phyloP scores from a whole-genome alignment of 2,888 invertebrate genomes.

The Metalampra italica region DNA sequence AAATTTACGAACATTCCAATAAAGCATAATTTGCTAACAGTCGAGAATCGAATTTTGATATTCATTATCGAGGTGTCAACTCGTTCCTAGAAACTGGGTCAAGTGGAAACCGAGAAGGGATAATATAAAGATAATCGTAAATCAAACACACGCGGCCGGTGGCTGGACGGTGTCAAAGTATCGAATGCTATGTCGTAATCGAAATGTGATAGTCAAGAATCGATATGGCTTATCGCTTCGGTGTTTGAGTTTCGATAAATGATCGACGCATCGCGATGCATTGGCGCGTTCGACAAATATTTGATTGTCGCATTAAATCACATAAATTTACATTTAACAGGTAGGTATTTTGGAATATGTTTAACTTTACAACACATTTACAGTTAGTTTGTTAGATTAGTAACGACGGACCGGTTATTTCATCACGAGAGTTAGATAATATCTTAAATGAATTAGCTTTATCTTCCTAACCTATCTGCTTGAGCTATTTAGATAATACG shows the following conservation, averaged over 20 bases:
- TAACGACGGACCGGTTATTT: neutral
- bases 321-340: conserved; percentile 14
- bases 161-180: conserved; percentile 61
- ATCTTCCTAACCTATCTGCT: no score
- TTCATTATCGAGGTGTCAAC: neutral
- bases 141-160: conserved; percentile 45
- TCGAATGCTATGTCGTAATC: conserved; percentile 44
- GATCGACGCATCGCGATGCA: conserved; percentile 50
- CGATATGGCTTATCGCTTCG: conserved; percentile 59
- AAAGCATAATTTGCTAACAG: neutral
- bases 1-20: neutral
- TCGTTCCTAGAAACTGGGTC: conserved; percentile 40
- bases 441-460: neutral
- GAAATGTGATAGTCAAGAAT: conserved; percentile 65
- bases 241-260: conserved; percentile 61
- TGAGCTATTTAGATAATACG: no score
- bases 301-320: conserved; percentile 40
- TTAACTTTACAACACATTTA: conserved; percentile 9
- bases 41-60: conserved; percentile 4
- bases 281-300: conserved; percentile 59
- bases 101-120: conserved; percentile 37
- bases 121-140: conserved; percentile 27
- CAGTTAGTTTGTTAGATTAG: conserved; percentile 7
- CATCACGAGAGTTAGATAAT: neutral
- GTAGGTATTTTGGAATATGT: conserved; percentile 14